These are phyloP conservation scores for Drosophila niveifrons DNA, from an alignment of 2,888 invertebrate species.

Conservation along the genomic window DNA sequence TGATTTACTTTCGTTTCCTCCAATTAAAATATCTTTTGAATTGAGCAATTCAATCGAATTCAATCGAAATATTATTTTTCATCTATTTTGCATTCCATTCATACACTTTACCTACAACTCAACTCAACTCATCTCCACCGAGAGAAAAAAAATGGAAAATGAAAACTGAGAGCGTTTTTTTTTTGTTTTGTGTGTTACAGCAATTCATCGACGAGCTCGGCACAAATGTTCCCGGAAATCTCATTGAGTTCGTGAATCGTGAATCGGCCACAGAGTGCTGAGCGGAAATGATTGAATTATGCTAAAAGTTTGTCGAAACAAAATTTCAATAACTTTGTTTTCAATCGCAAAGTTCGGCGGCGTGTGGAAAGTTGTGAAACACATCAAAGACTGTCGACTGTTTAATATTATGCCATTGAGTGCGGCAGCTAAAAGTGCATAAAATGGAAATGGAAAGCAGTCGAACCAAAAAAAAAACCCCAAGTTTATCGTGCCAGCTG, in stretches of 20 bases:
- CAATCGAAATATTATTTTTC: slow-evolving; percentile 8
- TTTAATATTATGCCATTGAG: slow-evolving; percentile 43
- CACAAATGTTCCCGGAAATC: slow-evolving; percentile 51
- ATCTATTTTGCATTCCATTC: slow-evolving; percentile 8
- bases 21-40: slow-evolving; percentile 12
- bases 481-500: slow-evolving; percentile 47
- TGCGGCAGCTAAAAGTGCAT: slow-evolving; percentile 39
- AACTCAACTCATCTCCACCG: background rate
- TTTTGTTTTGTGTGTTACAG: background rate
- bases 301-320: slow-evolving; percentile 55
- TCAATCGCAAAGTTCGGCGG: slow-evolving; percentile 43
- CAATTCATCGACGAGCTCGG: slow-evolving; percentile 20
- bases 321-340: slow-evolving; percentile 65
- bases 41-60: slow-evolving; percentile 4
- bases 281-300: slow-evolving; percentile 64
- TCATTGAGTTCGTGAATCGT: slow-evolving; percentile 26
- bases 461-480: slow-evolving; percentile 12
- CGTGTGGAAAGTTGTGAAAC: slow-evolving; percentile 45
- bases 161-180: background rate
- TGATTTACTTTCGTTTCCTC: background rate
- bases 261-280: slow-evolving; percentile 34
- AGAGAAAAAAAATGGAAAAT: background rate
- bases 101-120: background rate
- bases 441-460: slow-evolving; percentile 33
- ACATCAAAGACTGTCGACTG: slow-evolving; percentile 45